These are phyloP conservation scores for Euborellia annulipes DNA, from an alignment of 1,140 invertebrate species.

Conservation along the genomic window DNA sequence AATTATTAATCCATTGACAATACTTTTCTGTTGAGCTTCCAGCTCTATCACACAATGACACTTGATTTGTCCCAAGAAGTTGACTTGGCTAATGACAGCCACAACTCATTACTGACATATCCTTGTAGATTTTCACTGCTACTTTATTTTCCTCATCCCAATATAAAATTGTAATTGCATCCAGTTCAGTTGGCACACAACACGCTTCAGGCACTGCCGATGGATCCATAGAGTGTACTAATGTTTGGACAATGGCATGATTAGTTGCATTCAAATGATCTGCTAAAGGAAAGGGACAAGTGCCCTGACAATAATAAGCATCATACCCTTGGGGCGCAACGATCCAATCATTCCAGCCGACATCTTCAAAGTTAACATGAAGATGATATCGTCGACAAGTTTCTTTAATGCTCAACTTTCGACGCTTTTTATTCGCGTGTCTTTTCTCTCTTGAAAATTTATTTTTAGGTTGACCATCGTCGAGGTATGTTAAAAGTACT, in stretches of 20 bases:
- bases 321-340: slow-evolving; percentile 94
- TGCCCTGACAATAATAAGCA: slow-evolving; percentile 88
- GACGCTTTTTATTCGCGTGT: slow-evolving; percentile 25
- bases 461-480: slow-evolving; percentile 39
- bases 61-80: no score
- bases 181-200: slow-evolving; percentile 82
- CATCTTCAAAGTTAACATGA: slow-evolving; percentile 91
- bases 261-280: slow-evolving; percentile 94
- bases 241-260: slow-evolving; percentile 94
- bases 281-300: slow-evolving; percentile 81
- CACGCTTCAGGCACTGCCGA: slow-evolving; percentile 78
- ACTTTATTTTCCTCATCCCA: slow-evolving; percentile 84
- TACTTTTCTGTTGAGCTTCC: no score
- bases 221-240: slow-evolving; percentile 85
- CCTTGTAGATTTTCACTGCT: slow-evolving; percentile 90
- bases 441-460: slow-evolving; percentile 27
- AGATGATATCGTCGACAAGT: slow-evolving; percentile 67
- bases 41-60: no score
- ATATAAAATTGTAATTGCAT: slow-evolving; percentile 86
- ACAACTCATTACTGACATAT: slow-evolving; percentile 88
- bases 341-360: slow-evolving; percentile 99
- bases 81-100: slow-evolving; percentile 82
- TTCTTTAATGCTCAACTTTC: slow-evolving; percentile 48
- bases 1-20: no score
- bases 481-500: slow-evolving; percentile 69